These are phyloP conservation scores for Oreortyx pictus DNA, from an alignment of 2,797 vertebrate species.

Conservation along the genomic window DNA sequence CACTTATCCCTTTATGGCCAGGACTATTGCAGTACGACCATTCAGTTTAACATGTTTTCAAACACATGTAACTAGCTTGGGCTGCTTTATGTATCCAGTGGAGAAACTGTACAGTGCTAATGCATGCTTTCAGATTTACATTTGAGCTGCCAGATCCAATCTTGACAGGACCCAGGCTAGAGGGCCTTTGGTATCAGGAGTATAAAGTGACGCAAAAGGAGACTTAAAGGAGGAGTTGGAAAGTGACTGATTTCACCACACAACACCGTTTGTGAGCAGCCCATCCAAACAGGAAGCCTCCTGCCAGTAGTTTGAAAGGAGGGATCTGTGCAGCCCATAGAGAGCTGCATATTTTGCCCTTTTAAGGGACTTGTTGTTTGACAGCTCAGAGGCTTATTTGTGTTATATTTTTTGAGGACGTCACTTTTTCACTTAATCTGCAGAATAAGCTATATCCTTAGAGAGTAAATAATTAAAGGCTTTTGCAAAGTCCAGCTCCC, in stretches of 20 bases:
- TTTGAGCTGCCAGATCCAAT: not conserved
- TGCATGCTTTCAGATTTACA: not conserved
- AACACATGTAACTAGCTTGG: not conserved
- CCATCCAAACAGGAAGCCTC: slow-evolving; percentile 73
- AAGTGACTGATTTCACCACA: slow-evolving; percentile 43
- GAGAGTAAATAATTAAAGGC: slow-evolving; percentile 50
- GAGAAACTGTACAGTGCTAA: not conserved
- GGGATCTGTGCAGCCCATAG: slow-evolving; percentile 31
- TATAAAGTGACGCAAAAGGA: not conserved
- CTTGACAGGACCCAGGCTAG: not conserved
- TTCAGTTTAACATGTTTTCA: not conserved
- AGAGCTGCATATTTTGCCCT: slow-evolving; percentile 64
- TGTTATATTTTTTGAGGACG: slow-evolving; percentile 40
- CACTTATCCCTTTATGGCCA: not conserved
- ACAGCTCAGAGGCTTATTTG: slow-evolving; percentile 60
- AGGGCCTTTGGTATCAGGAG: not conserved
- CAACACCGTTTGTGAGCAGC: slow-evolving; percentile 14
- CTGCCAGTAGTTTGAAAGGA: slow-evolving; percentile 72
- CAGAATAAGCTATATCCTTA: slow-evolving; percentile 44
- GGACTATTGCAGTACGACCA: not conserved
- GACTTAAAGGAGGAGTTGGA: not conserved
- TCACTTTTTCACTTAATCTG: slow-evolving; percentile 57
- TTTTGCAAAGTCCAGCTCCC: slow-evolving; percentile 14
- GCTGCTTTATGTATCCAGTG: not conserved
- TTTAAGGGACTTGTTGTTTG: slow-evolving; percentile 73